Base-by-base conservation (phyloP, 1,140 invertebrate genomes). In the Sycobia sp. region DNA sequence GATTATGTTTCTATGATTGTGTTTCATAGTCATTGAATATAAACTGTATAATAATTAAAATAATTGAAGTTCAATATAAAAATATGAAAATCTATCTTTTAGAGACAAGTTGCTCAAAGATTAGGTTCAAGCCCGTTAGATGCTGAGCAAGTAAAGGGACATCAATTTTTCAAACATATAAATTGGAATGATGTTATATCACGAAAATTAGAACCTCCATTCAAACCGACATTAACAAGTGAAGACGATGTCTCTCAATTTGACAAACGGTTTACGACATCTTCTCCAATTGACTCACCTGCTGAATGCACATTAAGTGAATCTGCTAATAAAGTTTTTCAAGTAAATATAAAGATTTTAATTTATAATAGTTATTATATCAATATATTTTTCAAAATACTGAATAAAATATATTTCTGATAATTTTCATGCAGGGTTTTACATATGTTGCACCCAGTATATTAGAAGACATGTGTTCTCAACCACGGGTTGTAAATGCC, bases 191-290 rank as follows among this genome's bases (percentile, higher is more conserved):
- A 97, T 74, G 93, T 98, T 2, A 84, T 90, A 66, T 87, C 85
- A 25, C 86, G 93, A 71, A 89, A 89, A 78, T 83, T 94, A 38
- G 91, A 96, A 74, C 94, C 96, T 44, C 96, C 96, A 38, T 96
- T 96, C 71, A 95, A 91, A 82, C 94, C 94, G 39, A 85, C 85
- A 69, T 79, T 96, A 77, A 87, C 93, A 79, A 86, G 87, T 78
- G 95, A 97, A 74, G 97, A 99, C 73, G 98, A 99, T 84, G 94
- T 96, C 0, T 98, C 95, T 41, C 94, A 98, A 75, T 99, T 99
- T 84, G 98, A 99, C 81, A 95, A 93, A 49, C 94, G 95, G 82
- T 99, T 99, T 83, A 99, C 98, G 13, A 90, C 89, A 77, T 94
- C 98, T 80, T 95, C 96, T 25, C 95, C 97, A n/a, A 91, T 98